Evolutionary conservation across 1,140 invertebrate species (phyloP).

Genomic region (Leptestheria dahalacensis): DNA sequence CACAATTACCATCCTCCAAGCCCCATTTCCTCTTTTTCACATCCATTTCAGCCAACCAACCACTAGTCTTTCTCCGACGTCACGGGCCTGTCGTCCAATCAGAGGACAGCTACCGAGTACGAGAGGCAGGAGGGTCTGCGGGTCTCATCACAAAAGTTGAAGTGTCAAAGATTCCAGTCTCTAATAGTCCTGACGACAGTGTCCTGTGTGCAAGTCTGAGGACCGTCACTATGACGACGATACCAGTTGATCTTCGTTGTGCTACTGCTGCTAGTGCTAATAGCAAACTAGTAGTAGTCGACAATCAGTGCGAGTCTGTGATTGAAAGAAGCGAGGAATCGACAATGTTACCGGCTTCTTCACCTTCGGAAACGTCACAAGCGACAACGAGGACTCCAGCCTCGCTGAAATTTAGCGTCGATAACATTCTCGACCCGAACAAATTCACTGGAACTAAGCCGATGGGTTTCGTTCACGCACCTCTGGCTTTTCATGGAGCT

Average conservation of each 20-base stretch:
- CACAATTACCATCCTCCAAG: neutral
- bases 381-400: neutral
- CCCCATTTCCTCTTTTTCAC: neutral
- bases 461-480: constrained; percentile 14
- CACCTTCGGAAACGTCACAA: too few relatives aligned
- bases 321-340: too few relatives aligned
- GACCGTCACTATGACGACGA: neutral
- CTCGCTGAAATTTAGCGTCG: constrained; percentile 53
- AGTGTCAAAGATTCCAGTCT: neutral
- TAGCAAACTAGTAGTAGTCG: too few relatives aligned
- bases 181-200: neutral
- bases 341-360: too few relatives aligned
- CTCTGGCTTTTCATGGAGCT: constrained; percentile 18
- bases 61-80: neutral
- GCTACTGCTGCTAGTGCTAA: neutral
- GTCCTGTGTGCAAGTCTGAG: neutral
- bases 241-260: neutral
- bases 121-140: neutral
- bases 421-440: constrained; percentile 78
- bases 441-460: constrained; percentile 60
- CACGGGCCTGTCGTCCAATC: too few relatives aligned
- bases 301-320: too few relatives aligned
- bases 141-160: neutral
- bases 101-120: too few relatives aligned
- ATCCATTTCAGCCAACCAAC: neutral